Conservation (phyloP, 2,888 invertebrate species). For the Lasioglossum figueresi region DNA sequence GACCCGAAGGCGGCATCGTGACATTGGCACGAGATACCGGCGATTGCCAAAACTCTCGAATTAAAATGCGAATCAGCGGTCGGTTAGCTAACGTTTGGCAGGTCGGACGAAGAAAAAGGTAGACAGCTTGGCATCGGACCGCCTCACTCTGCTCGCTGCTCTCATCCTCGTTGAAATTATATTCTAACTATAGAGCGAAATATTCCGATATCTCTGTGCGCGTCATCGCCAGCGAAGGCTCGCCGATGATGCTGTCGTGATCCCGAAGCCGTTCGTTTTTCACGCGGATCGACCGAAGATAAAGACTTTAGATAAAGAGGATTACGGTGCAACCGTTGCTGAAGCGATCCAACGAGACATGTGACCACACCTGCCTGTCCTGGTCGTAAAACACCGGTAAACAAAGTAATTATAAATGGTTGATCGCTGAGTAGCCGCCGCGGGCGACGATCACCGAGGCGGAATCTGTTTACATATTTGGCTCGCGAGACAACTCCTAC, state of each 20-base stretch:
- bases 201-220: neutral
- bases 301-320: neutral
- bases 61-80: constrained; percentile 51
- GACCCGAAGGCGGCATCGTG: constrained; percentile 52
- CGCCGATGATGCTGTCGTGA: neutral
- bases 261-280: neutral
- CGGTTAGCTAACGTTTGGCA: constrained; percentile 66
- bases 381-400: neutral
- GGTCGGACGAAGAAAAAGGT: constrained; percentile 49
- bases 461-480: constrained; percentile 38
- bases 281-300: neutral
- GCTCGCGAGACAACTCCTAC: constrained; percentile 25
- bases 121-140: constrained; percentile 75
- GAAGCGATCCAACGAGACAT: neutral
- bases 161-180: neutral
- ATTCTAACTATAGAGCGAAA: constrained; percentile 19
- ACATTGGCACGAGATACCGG: constrained; percentile 44
- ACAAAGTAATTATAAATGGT: constrained; percentile 25
- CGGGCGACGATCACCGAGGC: constrained; percentile 6
- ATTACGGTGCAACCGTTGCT: neutral
- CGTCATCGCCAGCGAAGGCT: neutral
- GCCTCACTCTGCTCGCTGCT: constrained; percentile 1
- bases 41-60: constrained; percentile 37
- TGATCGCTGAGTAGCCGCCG: neutral
- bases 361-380: neutral